phyloP scores from a whole-genome alignment of 2,797 vertebrate genomes.

The Glossophaga mutica region DNA sequence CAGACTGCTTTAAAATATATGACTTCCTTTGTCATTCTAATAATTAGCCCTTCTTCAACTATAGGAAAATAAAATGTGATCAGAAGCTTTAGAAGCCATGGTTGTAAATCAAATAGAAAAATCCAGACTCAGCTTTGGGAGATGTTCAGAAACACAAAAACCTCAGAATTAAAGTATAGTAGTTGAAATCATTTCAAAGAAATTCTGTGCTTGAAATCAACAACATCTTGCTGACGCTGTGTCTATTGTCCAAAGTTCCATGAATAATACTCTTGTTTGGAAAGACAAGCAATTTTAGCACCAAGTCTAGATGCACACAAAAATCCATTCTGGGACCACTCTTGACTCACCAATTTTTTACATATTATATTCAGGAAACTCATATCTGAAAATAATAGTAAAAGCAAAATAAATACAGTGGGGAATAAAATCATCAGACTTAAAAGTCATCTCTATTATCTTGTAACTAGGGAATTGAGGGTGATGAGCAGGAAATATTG shows the following conservation, averaged over 20 bases:
- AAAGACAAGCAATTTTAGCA: slow-evolving; percentile 83
- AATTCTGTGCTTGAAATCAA: slow-evolving; percentile 58
- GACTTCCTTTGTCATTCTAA: slow-evolving; percentile 77
- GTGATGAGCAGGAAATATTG: neutral
- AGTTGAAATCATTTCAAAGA: slow-evolving; percentile 50
- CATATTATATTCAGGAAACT: neutral
- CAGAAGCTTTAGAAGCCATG: slow-evolving; percentile 77
- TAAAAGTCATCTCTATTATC: neutral
- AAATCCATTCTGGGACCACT: neutral
- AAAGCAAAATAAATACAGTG: neutral
- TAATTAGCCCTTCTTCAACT: slow-evolving; percentile 77
- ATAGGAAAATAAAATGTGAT: slow-evolving; percentile 82
- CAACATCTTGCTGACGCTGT: slow-evolving; percentile 85
- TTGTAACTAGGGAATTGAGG: neutral
- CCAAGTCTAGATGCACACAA: slow-evolving; percentile 86
- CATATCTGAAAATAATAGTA: neutral
- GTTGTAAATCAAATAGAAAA: slow-evolving; percentile 82
- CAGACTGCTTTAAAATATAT: slow-evolving; percentile 79
- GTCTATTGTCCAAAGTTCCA: slow-evolving; percentile 83
- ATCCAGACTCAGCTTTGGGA: slow-evolving; percentile 68
- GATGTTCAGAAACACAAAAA: slow-evolving; percentile 68
- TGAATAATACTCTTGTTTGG: slow-evolving; percentile 83
- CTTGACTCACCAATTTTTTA: neutral
- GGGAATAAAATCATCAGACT: slow-evolving; percentile 23
- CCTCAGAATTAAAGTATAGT: slow-evolving; percentile 65